Percentiles rank a stretch among this genome's conserved stretches.
Evolutionary conservation across 1,140 invertebrate species (phyloP).

Genomic region (Camponotus vicinus): DNA sequence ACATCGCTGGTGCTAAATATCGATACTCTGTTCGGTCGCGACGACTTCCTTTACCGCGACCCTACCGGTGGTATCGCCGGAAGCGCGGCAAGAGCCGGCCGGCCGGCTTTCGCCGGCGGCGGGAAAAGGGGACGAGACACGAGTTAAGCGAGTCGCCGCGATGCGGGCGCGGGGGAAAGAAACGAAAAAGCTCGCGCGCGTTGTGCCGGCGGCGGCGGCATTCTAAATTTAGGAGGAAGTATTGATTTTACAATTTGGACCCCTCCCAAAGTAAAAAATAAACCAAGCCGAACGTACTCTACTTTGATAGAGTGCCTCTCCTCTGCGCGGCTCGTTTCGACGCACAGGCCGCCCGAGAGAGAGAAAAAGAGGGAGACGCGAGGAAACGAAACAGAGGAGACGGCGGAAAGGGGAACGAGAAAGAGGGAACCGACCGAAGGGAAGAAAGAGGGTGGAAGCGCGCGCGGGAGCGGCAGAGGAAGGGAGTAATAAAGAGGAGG

Average conservation of each 20-base stretch:
- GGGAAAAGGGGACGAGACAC: constrained; percentile 11
- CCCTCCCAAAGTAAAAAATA: constrained; percentile 86
- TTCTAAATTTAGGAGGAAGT: constrained; percentile 85
- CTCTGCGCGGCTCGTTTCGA: constrained; percentile 83
- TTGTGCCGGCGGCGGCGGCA: constrained; percentile 70
- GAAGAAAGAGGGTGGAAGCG: constrained; percentile 52
- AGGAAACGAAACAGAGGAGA: constrained; percentile 60
- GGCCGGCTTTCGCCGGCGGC: constrained; percentile 28
- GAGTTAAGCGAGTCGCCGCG: constrained; percentile 31
- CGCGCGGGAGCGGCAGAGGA: constrained; percentile 52
- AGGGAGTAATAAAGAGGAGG: constrained; percentile 56
- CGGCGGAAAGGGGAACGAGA: constrained; percentile 18
- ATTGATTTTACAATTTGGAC: constrained; percentile 87
- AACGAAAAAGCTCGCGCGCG: constrained; percentile 70
- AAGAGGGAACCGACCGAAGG: constrained; percentile 9
- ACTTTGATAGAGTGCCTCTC: constrained; percentile 85
- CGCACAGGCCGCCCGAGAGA: constrained; percentile 30
- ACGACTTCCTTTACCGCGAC: background rate
- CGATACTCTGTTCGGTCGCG: background rate
- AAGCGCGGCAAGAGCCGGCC: constrained; percentile 4
- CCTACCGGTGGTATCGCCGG: background rate
- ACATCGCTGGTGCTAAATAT: background rate
- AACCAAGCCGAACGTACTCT: constrained; percentile 85
- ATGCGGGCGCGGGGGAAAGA: constrained; percentile 40
- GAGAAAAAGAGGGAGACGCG: constrained; percentile 61